Base-by-base conservation (phyloP, 2,797 vertebrate genomes). In the Acestrorhynchus altus region DNA sequence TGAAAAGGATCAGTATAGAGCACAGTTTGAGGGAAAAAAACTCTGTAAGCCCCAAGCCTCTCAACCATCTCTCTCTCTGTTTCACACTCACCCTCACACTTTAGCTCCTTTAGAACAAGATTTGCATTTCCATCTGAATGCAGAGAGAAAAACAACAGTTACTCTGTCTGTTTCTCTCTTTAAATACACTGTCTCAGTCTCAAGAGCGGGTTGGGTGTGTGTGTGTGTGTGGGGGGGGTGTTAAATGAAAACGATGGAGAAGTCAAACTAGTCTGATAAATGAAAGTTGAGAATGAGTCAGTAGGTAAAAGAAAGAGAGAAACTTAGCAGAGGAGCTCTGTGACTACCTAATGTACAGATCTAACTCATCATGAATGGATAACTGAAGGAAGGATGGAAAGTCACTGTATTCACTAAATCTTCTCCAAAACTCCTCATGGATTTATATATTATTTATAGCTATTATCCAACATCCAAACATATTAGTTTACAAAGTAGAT, bases 91-190 rank as follows among this genome's bases (percentile, higher is more conserved):
- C 82, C 64, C 85, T 79, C 82, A 83, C 81, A 85, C 85, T 84
- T 88, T 88, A 83, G 88, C 86, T 90, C 90, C 88, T 88, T 86
- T 92, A 92, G 91, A 93, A 90, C 91, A 92, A 95, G 95, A 97
- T 96, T 95, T 95, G 94, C 94, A 97, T 98, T 97, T 96, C 95
- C 95, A 98, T 96, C 89, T 95, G 94, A 97, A 97, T 96, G 93
- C 92, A 89, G 91, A 92, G 91, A 95, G 93, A 93, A 92, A 96
- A 96, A 96, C 93, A 96, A 95, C 92, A 95, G 91, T 95, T 94
- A 95, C 92, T 94, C 93, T 92, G 93, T 94, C 93, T 91, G 90
- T 92, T 93, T 93, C 88, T 85, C 83, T 91, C 89, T 77, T 67
- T 89, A 67, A 81, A 70, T 77, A 78, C 83, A 86, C 83, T 81